These are phyloP conservation scores for Masticophis lateralis DNA, from an alignment of 2,797 vertebrate genomes.

Conservation along the genomic window DNA sequence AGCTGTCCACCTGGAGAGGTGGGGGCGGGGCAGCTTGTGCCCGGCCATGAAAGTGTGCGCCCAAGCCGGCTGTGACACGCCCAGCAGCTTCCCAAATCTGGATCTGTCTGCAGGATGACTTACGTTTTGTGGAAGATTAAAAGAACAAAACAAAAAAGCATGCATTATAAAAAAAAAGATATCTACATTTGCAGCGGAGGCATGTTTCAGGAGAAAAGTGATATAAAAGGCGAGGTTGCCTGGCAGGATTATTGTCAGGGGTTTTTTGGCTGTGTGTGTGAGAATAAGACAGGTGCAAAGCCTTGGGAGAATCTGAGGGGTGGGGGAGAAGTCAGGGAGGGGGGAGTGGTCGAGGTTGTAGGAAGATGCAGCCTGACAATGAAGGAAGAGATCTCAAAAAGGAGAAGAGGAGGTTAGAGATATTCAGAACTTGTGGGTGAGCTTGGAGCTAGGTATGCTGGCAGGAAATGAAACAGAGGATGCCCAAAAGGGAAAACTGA, in stretches of 20 bases:
- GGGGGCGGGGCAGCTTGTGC: neutral
- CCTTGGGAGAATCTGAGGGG: neutral
- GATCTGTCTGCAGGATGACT: neutral
- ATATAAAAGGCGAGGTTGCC: neutral
- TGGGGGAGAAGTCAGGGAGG: neutral
- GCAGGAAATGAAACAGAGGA: neutral
- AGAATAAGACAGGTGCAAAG: neutral
- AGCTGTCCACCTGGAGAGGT: neutral
- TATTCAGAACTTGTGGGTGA: rapidly evolving
- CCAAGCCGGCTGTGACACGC: neutral
- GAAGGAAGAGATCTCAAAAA: neutral
- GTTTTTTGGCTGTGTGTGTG: neutral
- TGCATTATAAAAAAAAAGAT: neutral
- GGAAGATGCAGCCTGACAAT: neutral
- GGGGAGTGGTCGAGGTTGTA: neutral
- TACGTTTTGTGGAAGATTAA: neutral
- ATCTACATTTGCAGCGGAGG: neutral
- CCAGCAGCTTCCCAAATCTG: neutral
- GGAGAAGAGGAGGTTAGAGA: neutral
- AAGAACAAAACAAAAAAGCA: neutral
- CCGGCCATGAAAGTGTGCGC: neutral
- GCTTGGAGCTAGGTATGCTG: neutral
- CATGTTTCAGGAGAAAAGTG: neutral
- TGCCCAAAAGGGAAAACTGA: neutral
- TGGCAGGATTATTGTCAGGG: neutral